Evolutionary conservation across 2,113 vertebrate genomes (phyloP).

Genomic region (Lagopus muta): DNA sequence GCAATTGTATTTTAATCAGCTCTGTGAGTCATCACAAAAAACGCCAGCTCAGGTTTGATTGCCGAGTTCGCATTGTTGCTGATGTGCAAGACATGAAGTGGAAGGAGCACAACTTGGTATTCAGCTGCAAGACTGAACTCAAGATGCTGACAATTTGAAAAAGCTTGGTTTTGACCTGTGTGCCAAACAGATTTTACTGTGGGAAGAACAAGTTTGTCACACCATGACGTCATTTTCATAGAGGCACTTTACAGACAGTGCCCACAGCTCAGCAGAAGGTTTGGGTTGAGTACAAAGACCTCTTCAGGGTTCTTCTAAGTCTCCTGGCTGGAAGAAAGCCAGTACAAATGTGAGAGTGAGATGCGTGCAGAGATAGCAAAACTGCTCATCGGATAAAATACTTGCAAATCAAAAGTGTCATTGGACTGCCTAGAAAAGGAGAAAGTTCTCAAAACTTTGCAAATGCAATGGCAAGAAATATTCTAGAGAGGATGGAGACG

Average conservation of each 20-base stretch:
- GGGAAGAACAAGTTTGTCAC: not conserved
- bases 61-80: not conserved
- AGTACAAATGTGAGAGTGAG: not conserved
- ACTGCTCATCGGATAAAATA: not conserved
- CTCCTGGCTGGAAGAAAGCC: constrained; percentile 15
- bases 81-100: not conserved
- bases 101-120: not conserved
- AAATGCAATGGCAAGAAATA: not conserved
- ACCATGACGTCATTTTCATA: not conserved
- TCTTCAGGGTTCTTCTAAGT: not conserved
- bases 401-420: not conserved
- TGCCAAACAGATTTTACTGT: not conserved
- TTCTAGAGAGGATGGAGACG: not conserved
- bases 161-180: not conserved
- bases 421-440: not conserved
- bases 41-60: constrained; percentile 37
- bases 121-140: constrained; percentile 34
- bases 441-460: not conserved
- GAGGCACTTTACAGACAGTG: not conserved
- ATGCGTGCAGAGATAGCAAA: not conserved
- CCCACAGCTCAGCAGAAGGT: constrained; percentile 23
- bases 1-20: constrained; percentile 28
- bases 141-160: constrained; percentile 48
- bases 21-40: constrained; percentile 25
- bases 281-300: not conserved